phyloP scores from a whole-genome alignment of 2,797 vertebrate genomes.

The Myoxocephalus aenaeus region DNA sequence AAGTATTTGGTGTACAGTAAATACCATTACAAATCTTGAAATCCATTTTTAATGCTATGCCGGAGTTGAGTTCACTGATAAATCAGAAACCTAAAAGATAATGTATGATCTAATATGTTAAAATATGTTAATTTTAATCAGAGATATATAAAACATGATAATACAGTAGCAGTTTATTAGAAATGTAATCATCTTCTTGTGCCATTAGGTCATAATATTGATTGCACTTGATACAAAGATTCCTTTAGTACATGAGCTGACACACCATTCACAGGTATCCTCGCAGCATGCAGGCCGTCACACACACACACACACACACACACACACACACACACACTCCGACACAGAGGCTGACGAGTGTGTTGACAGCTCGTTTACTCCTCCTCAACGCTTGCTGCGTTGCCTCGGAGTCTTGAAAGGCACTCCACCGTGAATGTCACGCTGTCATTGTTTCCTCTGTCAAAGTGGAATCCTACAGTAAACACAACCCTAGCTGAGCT shows the following conservation, averaged over 20 bases:
- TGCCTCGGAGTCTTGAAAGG: slow-evolving; percentile 34
- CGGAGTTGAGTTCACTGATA: too few species aligned
- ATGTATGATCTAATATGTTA: not conserved
- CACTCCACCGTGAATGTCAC: slow-evolving; percentile 16
- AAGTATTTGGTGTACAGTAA: too few species aligned
- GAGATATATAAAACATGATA: not conserved
- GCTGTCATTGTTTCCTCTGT: slow-evolving; percentile 48
- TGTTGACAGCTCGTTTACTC: slow-evolving; percentile 15
- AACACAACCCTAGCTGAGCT: slow-evolving; percentile 35
- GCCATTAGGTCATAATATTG: not conserved
- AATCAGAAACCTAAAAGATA: not conserved
- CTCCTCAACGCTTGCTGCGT: slow-evolving; percentile 7
- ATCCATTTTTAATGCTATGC: too few species aligned
- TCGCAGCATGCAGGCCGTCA: not conserved
- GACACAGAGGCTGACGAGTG: not conserved
- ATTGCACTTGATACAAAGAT: not conserved
- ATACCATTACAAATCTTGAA: too few species aligned
- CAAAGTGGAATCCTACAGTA: slow-evolving; percentile 42
- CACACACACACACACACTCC: not conserved
- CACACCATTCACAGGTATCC: too few species aligned
- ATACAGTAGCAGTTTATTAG: not conserved
- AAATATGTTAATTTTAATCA: not conserved
- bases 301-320: not conserved
- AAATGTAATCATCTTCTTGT: too few species aligned
- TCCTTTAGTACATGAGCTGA: not conserved